A percentile compares a stretch with the other conserved stretches of the same genome.
Evolutionary conservation across 2,113 vertebrate genomes (phyloP).

Genomic region (Pollachius pollachius): DNA sequence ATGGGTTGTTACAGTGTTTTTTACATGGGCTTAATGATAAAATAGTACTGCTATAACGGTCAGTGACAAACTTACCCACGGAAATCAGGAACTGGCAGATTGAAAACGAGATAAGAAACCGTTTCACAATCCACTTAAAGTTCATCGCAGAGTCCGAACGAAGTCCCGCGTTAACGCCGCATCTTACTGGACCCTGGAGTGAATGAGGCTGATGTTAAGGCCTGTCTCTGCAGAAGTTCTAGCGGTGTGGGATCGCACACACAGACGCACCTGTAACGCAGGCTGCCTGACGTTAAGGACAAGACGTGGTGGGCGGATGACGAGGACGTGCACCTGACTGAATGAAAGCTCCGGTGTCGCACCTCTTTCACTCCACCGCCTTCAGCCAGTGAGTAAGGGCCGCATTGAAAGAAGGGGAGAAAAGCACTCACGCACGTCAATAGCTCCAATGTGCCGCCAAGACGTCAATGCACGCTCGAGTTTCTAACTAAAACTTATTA

Average conservation of each 20-base stretch:
- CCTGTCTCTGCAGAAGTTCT: not conserved
- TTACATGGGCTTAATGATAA: no score
- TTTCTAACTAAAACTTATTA: no score
- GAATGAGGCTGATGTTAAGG: constrained; percentile 1
- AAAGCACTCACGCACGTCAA: no score
- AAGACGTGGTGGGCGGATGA: constrained; percentile 27
- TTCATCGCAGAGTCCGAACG: constrained; percentile 89
- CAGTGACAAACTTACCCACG: constrained; percentile 81
- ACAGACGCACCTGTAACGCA: constrained; percentile 14
- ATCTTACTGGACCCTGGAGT: constrained; percentile 74
- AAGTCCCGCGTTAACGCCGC: constrained; percentile 76
- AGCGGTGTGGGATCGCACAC: constrained; percentile 9
- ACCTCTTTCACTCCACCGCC: constrained; percentile 26
- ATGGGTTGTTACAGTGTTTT: no score
- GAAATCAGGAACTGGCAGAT: constrained; percentile 81
- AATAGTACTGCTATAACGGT: no score
- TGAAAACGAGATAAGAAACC: constrained; percentile 86
- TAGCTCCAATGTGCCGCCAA: no score
- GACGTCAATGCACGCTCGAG: not conserved
- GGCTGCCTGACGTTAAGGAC: constrained; percentile 25
- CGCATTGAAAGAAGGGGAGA: not conserved
- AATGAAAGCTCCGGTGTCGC: constrained; percentile 21
- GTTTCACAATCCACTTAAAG: constrained; percentile 84
- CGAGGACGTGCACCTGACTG: constrained; percentile 38
- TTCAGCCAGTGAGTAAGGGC: not conserved